Evolutionary conservation across 2,888 invertebrate genomes (phyloP).

Genomic region (Colletes collaris): DNA sequence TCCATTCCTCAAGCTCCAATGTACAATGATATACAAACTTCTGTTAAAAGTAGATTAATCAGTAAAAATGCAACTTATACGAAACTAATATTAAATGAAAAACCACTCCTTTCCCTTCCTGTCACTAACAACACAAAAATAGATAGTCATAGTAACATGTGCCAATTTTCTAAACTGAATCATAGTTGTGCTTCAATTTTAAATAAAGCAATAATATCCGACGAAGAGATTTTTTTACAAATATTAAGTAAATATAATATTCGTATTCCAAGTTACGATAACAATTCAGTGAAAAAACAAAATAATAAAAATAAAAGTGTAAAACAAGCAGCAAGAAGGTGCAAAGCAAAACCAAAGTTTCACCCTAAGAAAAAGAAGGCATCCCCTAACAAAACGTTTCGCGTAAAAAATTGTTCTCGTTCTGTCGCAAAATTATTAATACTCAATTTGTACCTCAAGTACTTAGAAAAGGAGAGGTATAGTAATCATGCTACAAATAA

Average conservation of each 20-base stretch:
- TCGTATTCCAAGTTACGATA: conserved; percentile 35
- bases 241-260: conserved; percentile 41
- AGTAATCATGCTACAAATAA: not conserved
- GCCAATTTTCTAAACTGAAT: not conserved
- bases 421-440: conserved; percentile 70
- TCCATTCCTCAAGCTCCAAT: not conserved
- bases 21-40: not conserved
- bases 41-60: not conserved
- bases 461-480: conserved; percentile 70
- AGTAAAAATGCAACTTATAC: not conserved
- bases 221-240: conserved; percentile 13
- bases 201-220: conserved; percentile 6
- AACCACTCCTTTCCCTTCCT: not conserved
- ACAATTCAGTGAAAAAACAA: not conserved
- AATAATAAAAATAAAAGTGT: not conserved
- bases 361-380: not conserved
- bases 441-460: conserved; percentile 74
- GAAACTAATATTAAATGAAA: not conserved
- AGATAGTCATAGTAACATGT: not conserved
- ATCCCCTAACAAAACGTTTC: not conserved
- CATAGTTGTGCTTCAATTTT: not conserved
- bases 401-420: conserved; percentile 12
- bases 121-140: not conserved
- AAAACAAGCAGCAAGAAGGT: conserved; percentile 1
- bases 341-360: conserved; percentile 18